Percentiles rank a stretch among this genome's conserved stretches.
These are phyloP conservation scores for Equus quagga DNA, from an alignment of 2,113 vertebrate species.

Conservation along the genomic window DNA sequence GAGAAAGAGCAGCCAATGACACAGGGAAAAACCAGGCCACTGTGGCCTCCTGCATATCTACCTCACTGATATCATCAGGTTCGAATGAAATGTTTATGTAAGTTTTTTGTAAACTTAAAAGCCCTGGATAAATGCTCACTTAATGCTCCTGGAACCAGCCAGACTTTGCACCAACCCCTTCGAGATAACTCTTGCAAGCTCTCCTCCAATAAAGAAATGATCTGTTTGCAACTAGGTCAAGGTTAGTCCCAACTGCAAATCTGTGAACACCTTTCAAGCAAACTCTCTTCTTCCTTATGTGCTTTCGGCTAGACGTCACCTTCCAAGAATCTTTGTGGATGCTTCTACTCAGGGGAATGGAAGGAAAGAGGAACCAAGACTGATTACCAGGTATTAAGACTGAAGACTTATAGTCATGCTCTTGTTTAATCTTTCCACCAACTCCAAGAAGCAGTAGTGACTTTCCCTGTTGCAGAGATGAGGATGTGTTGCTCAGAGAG, in stretches of 20 bases:
- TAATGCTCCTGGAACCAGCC: not conserved
- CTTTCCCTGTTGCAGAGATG: not conserved
- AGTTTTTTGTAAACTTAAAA: not conserved
- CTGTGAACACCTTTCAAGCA: not conserved
- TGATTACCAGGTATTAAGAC: not conserved
- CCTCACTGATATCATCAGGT: not conserved
- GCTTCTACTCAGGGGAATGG: not conserved
- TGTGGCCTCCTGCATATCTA: rapidly evolving
- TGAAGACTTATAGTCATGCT: not conserved
- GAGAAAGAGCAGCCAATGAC: not conserved
- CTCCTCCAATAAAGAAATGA: not conserved
- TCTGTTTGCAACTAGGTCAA: not conserved
- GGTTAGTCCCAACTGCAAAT: too few species aligned
- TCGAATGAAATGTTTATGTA: not conserved
- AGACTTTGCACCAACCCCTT: not conserved
- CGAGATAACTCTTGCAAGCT: not conserved
- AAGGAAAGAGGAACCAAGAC: rapidly evolving
- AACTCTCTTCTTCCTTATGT: not conserved
- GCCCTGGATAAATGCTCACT: rapidly evolving
- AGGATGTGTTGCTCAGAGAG: not conserved
- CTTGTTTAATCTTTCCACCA: not conserved
- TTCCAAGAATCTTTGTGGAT: not conserved
- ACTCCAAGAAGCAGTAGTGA: not conserved
- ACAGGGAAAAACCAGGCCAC: not conserved
- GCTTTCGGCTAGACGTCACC: not conserved